phyloP scores from a whole-genome alignment of 2,113 vertebrate species.

The Nettapus auritus region DNA sequence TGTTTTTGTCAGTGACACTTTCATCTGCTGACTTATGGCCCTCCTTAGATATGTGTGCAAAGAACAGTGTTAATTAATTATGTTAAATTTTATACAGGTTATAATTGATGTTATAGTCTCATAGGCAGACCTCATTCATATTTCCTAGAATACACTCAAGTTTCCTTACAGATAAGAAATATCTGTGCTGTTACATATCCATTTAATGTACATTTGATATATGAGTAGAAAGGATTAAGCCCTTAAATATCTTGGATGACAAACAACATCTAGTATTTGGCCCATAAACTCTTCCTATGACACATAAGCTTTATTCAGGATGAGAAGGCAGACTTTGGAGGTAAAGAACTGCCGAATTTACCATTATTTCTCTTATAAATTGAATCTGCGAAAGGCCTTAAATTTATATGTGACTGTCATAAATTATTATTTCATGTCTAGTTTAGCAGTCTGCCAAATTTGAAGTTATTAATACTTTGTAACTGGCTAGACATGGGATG shows the following conservation, averaged over 20 bases:
- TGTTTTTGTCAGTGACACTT: neutral
- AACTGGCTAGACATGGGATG: neutral
- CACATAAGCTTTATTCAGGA: too few relatives aligned
- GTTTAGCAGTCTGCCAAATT: neutral
- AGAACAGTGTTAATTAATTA: neutral
- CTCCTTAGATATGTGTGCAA: neutral
- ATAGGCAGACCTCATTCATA: neutral
- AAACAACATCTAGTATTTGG: neutral
- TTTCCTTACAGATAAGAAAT: neutral
- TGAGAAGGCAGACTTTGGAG: neutral
- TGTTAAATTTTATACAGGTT: neutral
- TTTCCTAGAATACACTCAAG: neutral
- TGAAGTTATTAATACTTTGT: neutral
- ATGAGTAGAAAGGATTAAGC: neutral
- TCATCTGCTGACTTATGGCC: neutral
- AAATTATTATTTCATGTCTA: neutral
- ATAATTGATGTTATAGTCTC: neutral
- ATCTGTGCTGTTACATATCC: neutral
- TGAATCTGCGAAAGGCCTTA: neutral
- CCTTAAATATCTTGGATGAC: neutral
- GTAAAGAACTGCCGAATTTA: neutral
- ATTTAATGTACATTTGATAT: neutral
- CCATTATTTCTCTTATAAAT: neutral
- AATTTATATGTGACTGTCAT: neutral
- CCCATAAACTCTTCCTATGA: neutral